Evolutionary conservation across 92 coral and sea anemone genomes (phyloP), one percentile per base, ranked within the genome.

Genomic region (Epizoanthus fatuus): DNA sequence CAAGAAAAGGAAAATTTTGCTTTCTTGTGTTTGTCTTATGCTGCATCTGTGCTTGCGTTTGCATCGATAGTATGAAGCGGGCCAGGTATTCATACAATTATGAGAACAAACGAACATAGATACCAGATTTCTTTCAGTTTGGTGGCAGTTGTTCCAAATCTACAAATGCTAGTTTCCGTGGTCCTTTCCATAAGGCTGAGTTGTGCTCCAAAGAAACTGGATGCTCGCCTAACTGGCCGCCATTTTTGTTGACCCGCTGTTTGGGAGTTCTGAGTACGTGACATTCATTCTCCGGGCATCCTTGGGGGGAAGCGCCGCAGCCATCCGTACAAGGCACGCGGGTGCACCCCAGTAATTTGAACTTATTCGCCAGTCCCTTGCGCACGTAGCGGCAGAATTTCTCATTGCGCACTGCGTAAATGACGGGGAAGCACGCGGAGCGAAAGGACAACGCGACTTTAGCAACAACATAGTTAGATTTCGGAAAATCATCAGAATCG

Each of bases 371-470:
- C n/a, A 86, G 58, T 55, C 86, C 79, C 57, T 84, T 63, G 55
- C 88, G 81, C 15, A 90, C 91, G 52, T 86, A 67, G 13, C 85
- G 79, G 53, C 86, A 86, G 80, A 90, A 90, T 54, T 90, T 90
- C 79, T 87, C 93, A 80, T 91, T 93, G 42, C 97, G 93, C 15
- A 92, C 76, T 4, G 85, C 89, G 69, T 90, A 93, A 52, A 93
- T 92, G 45, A 91, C 75, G 0, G 97, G 97, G 72, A 91, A 93
- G 53, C 89, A 87, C 10, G 91, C 97, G 0, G 94, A 93, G 44
- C 97, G 86, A 71, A 93, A 88, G 2, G 94, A 85, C 81, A 88
- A 69, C 5, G 90, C 82, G 29, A 90, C 90, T 74, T 85, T 81
- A n/a, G 87, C 86, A 69, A 74, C 65, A 67, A 69, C 81, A 66